Percentiles rank a stretch among this genome's conserved stretches.
Evolutionary conservation across 2,888 invertebrate species (phyloP).

Genomic region (Phrixothrix hirtus): DNA sequence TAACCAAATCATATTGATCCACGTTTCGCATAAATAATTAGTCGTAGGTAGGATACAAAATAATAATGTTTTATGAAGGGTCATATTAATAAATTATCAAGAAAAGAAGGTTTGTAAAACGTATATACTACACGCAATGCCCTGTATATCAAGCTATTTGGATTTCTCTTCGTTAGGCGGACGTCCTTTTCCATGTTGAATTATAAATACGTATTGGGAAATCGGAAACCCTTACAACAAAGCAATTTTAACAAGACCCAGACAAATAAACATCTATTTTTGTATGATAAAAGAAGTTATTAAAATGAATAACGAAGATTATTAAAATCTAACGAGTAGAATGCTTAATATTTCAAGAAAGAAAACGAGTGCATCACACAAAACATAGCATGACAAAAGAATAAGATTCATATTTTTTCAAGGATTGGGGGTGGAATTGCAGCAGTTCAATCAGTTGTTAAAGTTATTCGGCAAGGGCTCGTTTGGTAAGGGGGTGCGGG

Average conservation of each 20-base stretch:
- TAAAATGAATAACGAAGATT: constrained; percentile 24
- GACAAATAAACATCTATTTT: constrained; percentile 23
- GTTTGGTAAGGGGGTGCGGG: constrained; percentile 23
- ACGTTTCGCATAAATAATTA: constrained; percentile 4
- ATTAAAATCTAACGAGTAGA: constrained; percentile 13
- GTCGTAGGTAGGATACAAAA: constrained; percentile 7
- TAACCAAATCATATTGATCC: too few species aligned
- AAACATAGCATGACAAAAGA: constrained; percentile 32
- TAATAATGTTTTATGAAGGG: constrained; percentile 6
- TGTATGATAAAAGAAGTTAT: constrained; percentile 15
- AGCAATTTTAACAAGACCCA: constrained; percentile 19
- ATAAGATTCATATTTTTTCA: constrained; percentile 26
- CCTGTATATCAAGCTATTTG: constrained; percentile 9
- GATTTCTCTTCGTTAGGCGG: constrained; percentile 7
- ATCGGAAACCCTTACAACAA: constrained; percentile 23
- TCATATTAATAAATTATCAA: constrained; percentile 19
- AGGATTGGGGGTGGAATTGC: constrained; percentile 24
- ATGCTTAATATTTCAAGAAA: constrained; percentile 11
- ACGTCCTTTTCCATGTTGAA: constrained; percentile 20
- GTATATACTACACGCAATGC: constrained; percentile 18
- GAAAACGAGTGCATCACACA: constrained; percentile 25
- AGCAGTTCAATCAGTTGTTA: constrained; percentile 33
- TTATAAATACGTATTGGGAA: constrained; percentile 26
- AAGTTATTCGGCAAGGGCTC: constrained; percentile 26
- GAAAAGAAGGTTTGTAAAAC: constrained; percentile 15